Evolutionary conservation across 2,113 vertebrate species (phyloP).

Genomic region (Hystrix cristata): DNA sequence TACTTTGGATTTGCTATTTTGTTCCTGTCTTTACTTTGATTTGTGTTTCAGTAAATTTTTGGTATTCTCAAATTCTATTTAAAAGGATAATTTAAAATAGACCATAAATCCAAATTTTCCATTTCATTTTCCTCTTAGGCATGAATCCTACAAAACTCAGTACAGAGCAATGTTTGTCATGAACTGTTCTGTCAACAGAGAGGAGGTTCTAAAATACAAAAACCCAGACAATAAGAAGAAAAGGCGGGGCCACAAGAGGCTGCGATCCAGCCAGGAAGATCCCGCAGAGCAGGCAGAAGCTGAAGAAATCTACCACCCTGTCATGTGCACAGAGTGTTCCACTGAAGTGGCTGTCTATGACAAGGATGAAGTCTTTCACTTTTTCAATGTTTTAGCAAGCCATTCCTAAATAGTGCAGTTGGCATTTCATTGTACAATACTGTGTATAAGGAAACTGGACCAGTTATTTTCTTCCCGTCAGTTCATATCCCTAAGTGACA

Average conservation of each 20-base stretch:
- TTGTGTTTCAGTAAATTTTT: slow-evolving; percentile 55
- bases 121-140: slow-evolving; percentile 89
- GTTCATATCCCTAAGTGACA: slow-evolving; percentile 51
- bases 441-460: slow-evolving; percentile 9
- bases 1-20: slow-evolving; percentile 7
- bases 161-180: slow-evolving; percentile 99
- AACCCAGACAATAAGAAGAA: slow-evolving; percentile 85
- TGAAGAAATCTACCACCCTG: slow-evolving; percentile 95
- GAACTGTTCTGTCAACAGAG: slow-evolving; percentile 95
- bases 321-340: slow-evolving; percentile 95
- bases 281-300: slow-evolving; percentile 68
- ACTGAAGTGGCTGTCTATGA: slow-evolving; percentile 98
- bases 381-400: slow-evolving; percentile 98
- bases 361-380: slow-evolving; percentile 98
- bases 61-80: slow-evolving; percentile 63
- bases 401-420: slow-evolving; percentile 90
- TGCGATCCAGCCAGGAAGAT: slow-evolving; percentile 75
- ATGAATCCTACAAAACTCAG: slow-evolving; percentile 97
- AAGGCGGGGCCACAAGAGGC: slow-evolving; percentile 87
- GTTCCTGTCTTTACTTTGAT: slow-evolving; percentile 34
- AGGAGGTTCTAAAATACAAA: slow-evolving; percentile 94
- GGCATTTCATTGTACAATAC: neutral
- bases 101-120: slow-evolving; percentile 50
- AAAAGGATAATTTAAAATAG: slow-evolving; percentile 37
- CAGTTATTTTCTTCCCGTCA: neutral